Evolutionary conservation across 2,888 invertebrate species (phyloP).

Genomic region (Choreutis nemorana): DNA sequence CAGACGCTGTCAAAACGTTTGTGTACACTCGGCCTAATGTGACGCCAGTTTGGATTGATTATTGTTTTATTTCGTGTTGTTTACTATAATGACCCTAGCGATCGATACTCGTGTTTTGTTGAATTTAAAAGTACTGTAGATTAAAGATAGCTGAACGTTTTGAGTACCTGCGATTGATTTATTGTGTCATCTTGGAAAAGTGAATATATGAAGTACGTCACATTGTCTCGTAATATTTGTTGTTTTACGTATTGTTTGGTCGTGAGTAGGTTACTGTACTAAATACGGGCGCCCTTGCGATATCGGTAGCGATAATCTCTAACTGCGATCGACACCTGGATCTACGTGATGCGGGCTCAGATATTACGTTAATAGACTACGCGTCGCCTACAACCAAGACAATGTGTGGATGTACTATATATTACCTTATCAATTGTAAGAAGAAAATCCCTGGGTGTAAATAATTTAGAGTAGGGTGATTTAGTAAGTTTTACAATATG

Average conservation of each 20-base stretch:
- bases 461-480: no score
- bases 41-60: constrained; percentile 44
- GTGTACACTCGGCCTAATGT: constrained; percentile 49
- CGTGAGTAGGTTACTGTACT: constrained; percentile 24
- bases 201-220: no score
- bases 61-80: constrained; percentile 43
- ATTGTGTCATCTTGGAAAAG: constrained; percentile 2
- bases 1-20: constrained; percentile 56
- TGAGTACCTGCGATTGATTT: background rate
- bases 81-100: constrained; percentile 22
- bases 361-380: constrained; percentile 12
- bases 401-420: background rate
- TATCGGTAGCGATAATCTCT: constrained; percentile 44
- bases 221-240: constrained; percentile 23
- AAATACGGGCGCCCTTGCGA: constrained; percentile 55
- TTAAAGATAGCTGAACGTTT: background rate
- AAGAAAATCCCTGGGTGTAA: no score
- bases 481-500: constrained; percentile 26
- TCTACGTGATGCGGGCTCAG: constrained; percentile 43
- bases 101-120: constrained; percentile 4
- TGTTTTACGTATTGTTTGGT: constrained; percentile 23
- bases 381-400: background rate
- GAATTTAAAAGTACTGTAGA: background rate
- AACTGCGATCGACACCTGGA: constrained; percentile 54
- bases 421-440: no score